Conservation (phyloP, 2,888 invertebrate species). For the Megastigmus dorsalis region DNA sequence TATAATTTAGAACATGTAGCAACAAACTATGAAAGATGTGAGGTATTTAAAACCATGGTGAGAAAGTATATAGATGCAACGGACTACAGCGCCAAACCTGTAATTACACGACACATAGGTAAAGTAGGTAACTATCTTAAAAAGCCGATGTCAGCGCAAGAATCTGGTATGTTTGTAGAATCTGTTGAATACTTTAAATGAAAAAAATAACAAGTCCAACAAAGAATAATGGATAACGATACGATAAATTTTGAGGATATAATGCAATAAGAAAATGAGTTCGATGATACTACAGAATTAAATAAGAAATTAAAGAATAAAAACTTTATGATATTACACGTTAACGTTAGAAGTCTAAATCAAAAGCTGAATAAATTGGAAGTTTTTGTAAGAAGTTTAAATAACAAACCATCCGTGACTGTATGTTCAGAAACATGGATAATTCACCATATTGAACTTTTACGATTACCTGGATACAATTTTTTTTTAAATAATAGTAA, state of each 20-base stretch:
- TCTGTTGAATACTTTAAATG: not conserved
- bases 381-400: too few relatives aligned
- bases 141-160: not conserved
- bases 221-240: not conserved
- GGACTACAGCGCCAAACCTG: too few relatives aligned
- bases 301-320: not conserved
- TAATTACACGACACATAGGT: not conserved
- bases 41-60: too few relatives aligned
- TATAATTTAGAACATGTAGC: too few relatives aligned
- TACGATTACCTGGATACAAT: not conserved
- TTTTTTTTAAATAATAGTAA: not conserved
- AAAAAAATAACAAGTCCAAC: not conserved
- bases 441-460: not conserved
- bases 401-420: not conserved
- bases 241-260: not conserved
- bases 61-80: too few relatives aligned
- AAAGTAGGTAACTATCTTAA: not conserved
- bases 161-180: not conserved
- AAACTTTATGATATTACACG: not conserved
- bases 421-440: not conserved
- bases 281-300: not conserved
- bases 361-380: not conserved
- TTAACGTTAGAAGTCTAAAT: not conserved
- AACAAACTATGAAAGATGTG: too few relatives aligned
- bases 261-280: not conserved